Evolutionary conservation across 2,797 vertebrate genomes (phyloP).

Genomic region (Macroramphosus scolopax): DNA sequence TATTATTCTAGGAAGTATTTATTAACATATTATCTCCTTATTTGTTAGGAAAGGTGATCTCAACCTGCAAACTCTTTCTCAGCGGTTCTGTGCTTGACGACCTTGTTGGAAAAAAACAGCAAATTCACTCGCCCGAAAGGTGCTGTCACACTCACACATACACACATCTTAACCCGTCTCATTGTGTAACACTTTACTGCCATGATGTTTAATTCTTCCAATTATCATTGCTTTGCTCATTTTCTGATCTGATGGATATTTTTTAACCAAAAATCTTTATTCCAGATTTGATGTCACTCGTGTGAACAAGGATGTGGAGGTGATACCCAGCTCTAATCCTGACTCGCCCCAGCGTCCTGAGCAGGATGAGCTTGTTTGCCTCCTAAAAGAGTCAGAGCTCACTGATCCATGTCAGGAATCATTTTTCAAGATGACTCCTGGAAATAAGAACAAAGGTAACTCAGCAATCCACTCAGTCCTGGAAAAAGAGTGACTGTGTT

Average conservation of each 20-base stretch:
- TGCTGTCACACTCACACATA: slow-evolving; percentile 23
- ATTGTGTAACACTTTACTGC: not conserved
- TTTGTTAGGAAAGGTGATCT: slow-evolving; percentile 61
- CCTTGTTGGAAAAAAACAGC: slow-evolving; percentile 30
- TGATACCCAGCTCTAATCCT: slow-evolving; percentile 69
- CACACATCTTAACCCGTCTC: no score
- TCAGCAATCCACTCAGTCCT: not conserved
- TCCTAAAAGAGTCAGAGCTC: slow-evolving; percentile 32
- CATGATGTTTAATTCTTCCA: not conserved
- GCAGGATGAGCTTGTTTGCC: slow-evolving; percentile 25
- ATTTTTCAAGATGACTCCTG: slow-evolving; percentile 50
- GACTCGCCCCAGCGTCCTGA: slow-evolving; percentile 48
- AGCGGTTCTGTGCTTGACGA: slow-evolving; percentile 60
- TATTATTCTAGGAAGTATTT: not conserved
- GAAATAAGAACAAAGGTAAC: slow-evolving; percentile 32
- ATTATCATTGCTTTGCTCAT: not conserved
- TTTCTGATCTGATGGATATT: no score
- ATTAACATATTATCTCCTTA: not conserved
- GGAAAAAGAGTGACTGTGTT: not conserved
- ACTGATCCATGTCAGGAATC: slow-evolving; percentile 54
- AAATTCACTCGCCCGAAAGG: slow-evolving; percentile 64
- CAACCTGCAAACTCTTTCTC: slow-evolving; percentile 56
- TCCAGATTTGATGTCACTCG: slow-evolving; percentile 56
- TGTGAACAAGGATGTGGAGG: slow-evolving; percentile 21
- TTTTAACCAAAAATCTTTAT: no score